Base-by-base conservation (phyloP, 1,140 invertebrate species). In the Ganaspis sp. region DNA sequence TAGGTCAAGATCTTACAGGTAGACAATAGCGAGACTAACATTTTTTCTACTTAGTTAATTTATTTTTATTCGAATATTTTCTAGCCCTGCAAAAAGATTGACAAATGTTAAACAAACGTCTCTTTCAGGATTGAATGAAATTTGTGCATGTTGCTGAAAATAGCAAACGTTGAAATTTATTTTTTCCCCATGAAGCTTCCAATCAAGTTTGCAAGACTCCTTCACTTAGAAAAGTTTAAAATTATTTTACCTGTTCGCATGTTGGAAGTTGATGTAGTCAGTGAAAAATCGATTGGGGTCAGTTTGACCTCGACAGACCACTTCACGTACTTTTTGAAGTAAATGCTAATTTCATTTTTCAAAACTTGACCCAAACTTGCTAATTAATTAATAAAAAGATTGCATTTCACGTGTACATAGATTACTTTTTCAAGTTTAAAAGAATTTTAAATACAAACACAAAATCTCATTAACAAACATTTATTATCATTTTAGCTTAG, bases 261-360 rank as follows among this genome's bases (percentile, higher is more conserved):
- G n/a, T 17, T n/a, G 17, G n/a, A 49, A 49, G 45, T 49, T 49
- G 12, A 49, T 49, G 45, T 49, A 49, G n/a, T 17, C 45, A 17
- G 45, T 49, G 45, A 49, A 49, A 49, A 49, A 49, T 49, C 45
- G 45, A 49, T 49, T 49, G 45, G 45, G 45, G 45, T 49, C 45
- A 49, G 45, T 49, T 49, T 49, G 45, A 49, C 45, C 45, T 49
- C 45, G 45, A 49, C 23, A 26, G 53, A 26, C 19, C 9, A 58
- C n/a, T n/a, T 21, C 17, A 21, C 11, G 8, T 58, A 26, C 19
- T 26, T 9, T 58, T 58, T 11, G 9, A 58, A 21, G 19, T 9
- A 58, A 58, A 26, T 58, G 53, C 23, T 26, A 58, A 58, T 26
- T 58, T 58, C 11, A 21, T 11, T 21, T 26, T 26, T 23, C 19